Evolutionary conservation across 2,113 vertebrate species (phyloP), one percentile per base, ranked within the genome.

Genomic region (Scomber colias): DNA sequence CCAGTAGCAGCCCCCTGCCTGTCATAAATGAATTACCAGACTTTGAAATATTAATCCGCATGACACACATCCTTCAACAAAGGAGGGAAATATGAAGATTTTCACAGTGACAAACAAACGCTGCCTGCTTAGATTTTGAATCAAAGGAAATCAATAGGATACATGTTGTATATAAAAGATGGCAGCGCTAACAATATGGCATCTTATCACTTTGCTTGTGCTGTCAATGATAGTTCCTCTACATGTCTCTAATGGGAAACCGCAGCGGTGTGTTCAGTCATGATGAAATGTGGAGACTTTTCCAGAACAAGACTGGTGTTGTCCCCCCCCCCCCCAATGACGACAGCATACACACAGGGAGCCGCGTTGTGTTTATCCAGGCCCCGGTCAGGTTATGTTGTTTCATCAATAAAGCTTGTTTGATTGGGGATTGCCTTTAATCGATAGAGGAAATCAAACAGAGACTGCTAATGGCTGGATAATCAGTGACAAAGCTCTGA

Each of bases 61-160:
- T 87, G 82, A 82, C 86, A 89, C 81, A 50, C 73, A 71, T 87
- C 82, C 64, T 77, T 86, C 85, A 84, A 40, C 83, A 75, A 79
- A 79, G 19, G 53, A 67, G 16, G 35, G 62, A 75, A 78, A 72
- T 72, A 77, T 60, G 71, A 82, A 73, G 78, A 77, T 55, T 82
- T 69, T 21, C 27, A 0, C 65, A 1, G 73, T 74, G 87, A 90
- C 87, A 81, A 62, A 71, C 44, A 60, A 40, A 31, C 51, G 19
- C 24, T 21, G 55, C 53, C 86, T 79, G 73, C 84, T 84, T 72
- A 55, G 79, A 80, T 86, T 92, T 81, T 86, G 68, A 87, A 93
- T 92, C 86, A 89, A 88, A 91, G 77, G 76, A 89, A 94, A 93
- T 93, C 89, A 89, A 92, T 89, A 77, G 75, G 83, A 85, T 91